Evolutionary conservation across 1,140 invertebrate species (phyloP), one percentile per base, ranked within the genome.

Genomic region (Calliphora vicina): DNA sequence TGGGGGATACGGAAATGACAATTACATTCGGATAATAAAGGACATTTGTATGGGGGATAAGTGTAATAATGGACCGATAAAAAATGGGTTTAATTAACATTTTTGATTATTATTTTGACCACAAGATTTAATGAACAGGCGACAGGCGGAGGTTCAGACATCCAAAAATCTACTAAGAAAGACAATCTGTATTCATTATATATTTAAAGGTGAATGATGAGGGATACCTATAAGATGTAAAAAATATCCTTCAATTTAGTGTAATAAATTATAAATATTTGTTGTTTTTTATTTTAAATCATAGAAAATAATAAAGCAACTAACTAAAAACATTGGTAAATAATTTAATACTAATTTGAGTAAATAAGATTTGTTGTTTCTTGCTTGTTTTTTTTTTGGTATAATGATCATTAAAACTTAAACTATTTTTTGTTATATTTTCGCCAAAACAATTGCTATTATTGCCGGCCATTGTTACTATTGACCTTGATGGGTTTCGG

Each of bases 401-500:
- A 50, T 23, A 25, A 67, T 67, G 0, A 67, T 67, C 57, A 67
- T 67, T 67, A 67, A 67, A 67, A 67, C 61, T 67, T 67, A 67
- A 67, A 67, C 57, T 67, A 67, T n/a, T n/a, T n/a, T n/a, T n/a
- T n/a, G n/a, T n/a, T n/a, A n/a, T n/a, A n/a, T n/a, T n/a, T n/a
- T n/a, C n/a, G 20, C n/a, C 15, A n/a, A 20, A 20, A 10, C 9
- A 23, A 23, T 1, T 25, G 25, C 12, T 23, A 43, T 27, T 82
- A 82, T 80, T 82, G 81, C 61, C 83, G 78, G 1, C 81, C 81
- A 72, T 50, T 82, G 15, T 50, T 50, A 25, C 12, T 12, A 23
- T 80, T 13, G 26, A 25, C 1, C 23, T 84, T 84, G 35, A 61
- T 57, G 17, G 83, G 83, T 42, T 84, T 84, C 20, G 83, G 74